These are phyloP conservation scores for Meteorus cinctellus DNA, from an alignment of 2,888 invertebrate genomes.

Conservation along the genomic window DNA sequence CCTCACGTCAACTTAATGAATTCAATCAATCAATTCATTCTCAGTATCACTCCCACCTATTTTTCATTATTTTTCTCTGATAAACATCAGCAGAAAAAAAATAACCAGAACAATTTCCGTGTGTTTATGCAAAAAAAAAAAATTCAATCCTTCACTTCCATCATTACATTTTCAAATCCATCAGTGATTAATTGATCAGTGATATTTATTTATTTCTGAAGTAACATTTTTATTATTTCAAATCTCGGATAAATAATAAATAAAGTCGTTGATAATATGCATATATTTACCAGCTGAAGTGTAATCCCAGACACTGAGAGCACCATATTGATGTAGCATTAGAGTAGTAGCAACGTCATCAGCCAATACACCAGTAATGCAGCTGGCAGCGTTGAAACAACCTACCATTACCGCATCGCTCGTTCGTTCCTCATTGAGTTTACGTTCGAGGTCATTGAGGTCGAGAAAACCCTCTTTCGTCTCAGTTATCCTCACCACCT, in stretches of 20 bases:
- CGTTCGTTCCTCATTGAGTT: conserved; percentile 79
- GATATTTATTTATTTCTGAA: too few species aligned
- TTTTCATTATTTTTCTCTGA: too few species aligned
- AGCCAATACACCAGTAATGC: conserved; percentile 90
- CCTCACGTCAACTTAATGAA: too few species aligned
- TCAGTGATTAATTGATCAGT: too few species aligned
- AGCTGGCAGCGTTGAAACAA: conserved; percentile 90
- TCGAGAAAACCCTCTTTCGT: conserved; percentile 87
- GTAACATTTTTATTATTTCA: background rate
- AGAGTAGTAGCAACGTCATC: conserved; percentile 89
- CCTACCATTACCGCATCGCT: conserved; percentile 80
- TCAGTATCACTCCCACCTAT: too few species aligned
- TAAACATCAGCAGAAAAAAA: too few species aligned
- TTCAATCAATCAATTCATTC: too few species aligned
- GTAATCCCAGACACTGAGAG: conserved; percentile 92
- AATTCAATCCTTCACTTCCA: too few species aligned
- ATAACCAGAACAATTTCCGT: too few species aligned
- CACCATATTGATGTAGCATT: conserved; percentile 87
- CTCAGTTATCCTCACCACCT: conserved; percentile 87
- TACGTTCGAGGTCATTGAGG: conserved; percentile 82
- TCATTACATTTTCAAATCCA: too few species aligned
- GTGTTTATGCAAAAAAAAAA: too few species aligned
- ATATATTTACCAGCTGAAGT: conserved; percentile 80
- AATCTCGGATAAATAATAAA: background rate
- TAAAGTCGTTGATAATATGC: background rate